Evolutionary conservation across 2,797 vertebrate genomes (phyloP), one percentile per base, ranked within the genome.

Genomic region (Cryptoblepharus egeriae): DNA sequence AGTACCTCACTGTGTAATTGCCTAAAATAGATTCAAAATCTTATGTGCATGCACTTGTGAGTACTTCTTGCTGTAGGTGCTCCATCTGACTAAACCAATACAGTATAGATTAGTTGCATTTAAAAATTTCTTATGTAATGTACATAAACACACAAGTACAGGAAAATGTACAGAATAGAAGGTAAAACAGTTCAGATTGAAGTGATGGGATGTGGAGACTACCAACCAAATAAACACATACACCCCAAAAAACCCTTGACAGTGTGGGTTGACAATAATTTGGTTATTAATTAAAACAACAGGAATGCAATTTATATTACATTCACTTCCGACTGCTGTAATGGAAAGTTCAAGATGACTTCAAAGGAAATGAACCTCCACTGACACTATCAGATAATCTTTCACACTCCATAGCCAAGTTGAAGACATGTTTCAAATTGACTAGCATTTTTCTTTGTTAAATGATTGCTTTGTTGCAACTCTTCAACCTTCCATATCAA

Each of bases 381-480:
- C 9, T 81, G 42, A n/a, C 26, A 32, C 42, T 30, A 85, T 61
- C 85, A 76, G 89, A 88, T 64, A 79, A 83, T 80, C 81, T 85
- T 84, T 58, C 76, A 77, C 75, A 78, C 5, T 75, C 42, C 26
- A 52, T n/a, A 37, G 63, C 88, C 74, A 82, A 86, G 84, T 58
- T 90, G 80, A 91, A 85, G 2, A 74, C 61, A 87, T 84, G 78
- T 96, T 95, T 96, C 95, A 92, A 84, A 87, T 93, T 96, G 93
- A 96, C 88, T 95, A 89, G 89, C 91, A 95, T 96, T 96, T 96
- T 95, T 96, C 94, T 90, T 88, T 91, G 90, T 91, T 93, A 92
- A 95, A 94, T 82, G 88, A 87, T 93, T 94, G 95, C 94, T 96
- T 96, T 52, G 49, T 15, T 52, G 49, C 49, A 52, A 52, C 49